Conservation (phyloP, 1,140 invertebrate species). For the Cyphomyrmex costatus region DNA sequence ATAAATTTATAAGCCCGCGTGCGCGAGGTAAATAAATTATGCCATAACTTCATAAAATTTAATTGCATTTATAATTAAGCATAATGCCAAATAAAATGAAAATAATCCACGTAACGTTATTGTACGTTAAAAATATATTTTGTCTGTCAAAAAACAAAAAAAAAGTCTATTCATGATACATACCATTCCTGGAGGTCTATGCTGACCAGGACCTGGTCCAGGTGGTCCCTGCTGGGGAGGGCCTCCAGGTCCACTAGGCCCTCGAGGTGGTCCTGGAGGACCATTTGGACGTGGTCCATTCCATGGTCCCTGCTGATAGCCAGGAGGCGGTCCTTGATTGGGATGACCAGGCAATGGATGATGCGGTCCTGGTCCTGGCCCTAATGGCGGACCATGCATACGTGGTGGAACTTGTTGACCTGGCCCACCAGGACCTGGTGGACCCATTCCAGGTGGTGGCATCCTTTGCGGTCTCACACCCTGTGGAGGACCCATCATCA, state of each 20-base stretch:
- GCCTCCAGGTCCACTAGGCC: conserved; percentile 85
- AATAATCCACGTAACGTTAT: too few relatives aligned
- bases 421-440: conserved; percentile 87
- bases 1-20: background rate
- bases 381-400: conserved; percentile 91
- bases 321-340: conserved; percentile 87
- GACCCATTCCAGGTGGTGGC: conserved; percentile 90
- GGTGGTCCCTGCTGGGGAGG: conserved; percentile 87
- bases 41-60: background rate
- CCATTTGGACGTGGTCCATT: conserved; percentile 88
- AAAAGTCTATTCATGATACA: conserved; percentile 64
- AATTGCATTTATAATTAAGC: background rate
- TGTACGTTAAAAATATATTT: background rate
- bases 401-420: conserved; percentile 86
- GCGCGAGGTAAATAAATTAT: background rate
- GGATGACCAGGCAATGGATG: conserved; percentile 86
- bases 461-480: conserved; percentile 89
- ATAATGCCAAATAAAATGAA: background rate
- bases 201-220: conserved; percentile 89
- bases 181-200: conserved; percentile 91
- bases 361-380: conserved; percentile 86
- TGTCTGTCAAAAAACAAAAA: background rate
- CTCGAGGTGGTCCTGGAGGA: conserved; percentile 87
- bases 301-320: conserved; percentile 89
- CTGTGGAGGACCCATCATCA: conserved; percentile 90